A percentile compares a stretch with the other conserved stretches of the same genome.
Conservation (phyloP, 2,113 vertebrate genomes). For the Hassar affinis region DNA sequence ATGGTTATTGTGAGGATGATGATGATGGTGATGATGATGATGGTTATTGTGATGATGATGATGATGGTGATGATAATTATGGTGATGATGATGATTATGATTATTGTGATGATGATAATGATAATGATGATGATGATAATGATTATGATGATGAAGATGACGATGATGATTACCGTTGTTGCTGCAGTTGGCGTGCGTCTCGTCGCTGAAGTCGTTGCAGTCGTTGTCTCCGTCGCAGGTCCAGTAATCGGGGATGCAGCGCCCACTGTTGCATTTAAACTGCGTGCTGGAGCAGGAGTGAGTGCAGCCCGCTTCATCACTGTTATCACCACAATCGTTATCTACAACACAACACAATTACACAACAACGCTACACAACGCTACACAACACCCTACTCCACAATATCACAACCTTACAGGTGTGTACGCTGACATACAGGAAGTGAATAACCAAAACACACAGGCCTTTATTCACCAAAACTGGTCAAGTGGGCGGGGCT, state of each 20-base stretch:
- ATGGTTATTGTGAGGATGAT: too few species aligned
- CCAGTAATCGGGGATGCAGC: conserved; percentile 97
- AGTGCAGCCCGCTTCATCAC: conserved; percentile 92
- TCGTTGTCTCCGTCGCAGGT: conserved; percentile 95
- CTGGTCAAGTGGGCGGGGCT: too few species aligned
- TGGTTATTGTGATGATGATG: too few species aligned
- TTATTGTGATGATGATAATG: too few species aligned
- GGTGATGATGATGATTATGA: too few species aligned
- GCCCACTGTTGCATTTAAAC: conserved; percentile 97
- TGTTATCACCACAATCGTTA: conserved; percentile 96
- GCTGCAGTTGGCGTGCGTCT: conserved; percentile 96
- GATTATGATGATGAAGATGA: too few species aligned
- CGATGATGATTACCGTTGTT: conserved; percentile 75
- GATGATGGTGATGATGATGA: too few species aligned
- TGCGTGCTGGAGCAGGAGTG: conserved; percentile 96
- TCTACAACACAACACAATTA: conserved; percentile 65
- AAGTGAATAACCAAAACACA: neutral
- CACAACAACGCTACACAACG: neutral
- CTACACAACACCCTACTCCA: neutral
- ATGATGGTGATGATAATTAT: too few species aligned
- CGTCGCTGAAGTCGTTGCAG: conserved; percentile 93
- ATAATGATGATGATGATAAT: too few species aligned
- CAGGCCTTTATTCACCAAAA: neutral
- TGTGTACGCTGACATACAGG: neutral
- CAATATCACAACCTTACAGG: too few species aligned